A percentile compares a stretch with the other conserved stretches of the same genome.
Evolutionary conservation across 2,888 invertebrate species (phyloP).

Genomic region (Caenorhabditis sp.): DNA sequence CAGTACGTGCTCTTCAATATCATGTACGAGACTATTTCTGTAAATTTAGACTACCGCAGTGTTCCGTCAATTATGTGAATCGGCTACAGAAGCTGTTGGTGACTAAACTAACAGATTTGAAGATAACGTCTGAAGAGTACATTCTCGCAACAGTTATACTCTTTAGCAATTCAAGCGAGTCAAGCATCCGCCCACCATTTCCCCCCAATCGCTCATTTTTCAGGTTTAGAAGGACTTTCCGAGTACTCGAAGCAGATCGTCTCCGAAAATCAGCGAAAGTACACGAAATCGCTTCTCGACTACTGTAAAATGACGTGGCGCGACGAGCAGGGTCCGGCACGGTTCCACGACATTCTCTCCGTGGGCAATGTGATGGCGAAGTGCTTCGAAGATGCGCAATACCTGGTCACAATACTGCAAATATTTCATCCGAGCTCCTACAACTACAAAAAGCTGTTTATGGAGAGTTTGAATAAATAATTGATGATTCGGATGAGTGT

Average conservation of each 20-base stretch:
- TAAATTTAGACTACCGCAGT: conserved; percentile 7
- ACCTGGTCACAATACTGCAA: conserved; percentile 6
- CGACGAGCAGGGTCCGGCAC: background rate
- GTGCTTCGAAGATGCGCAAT: conserved; percentile 19
- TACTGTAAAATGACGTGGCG: conserved; percentile 9
- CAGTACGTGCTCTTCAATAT: background rate
- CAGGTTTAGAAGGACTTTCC: conserved; percentile 5
- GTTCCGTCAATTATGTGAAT: background rate
- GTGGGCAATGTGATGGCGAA: conserved; percentile 5
- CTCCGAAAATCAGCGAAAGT: conserved; percentile 4
- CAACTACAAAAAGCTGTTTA: conserved; percentile 28
- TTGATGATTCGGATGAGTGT: background rate
- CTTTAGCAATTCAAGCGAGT: conserved; percentile 29
- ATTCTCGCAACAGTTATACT: conserved; percentile 23
- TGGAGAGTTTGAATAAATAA: conserved; percentile 28
- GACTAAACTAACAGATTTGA: background rate
- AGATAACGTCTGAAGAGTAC: conserved; percentile 26
- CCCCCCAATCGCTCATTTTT: background rate
- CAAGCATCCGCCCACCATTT: background rate
- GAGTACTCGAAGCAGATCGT: conserved; percentile 1
- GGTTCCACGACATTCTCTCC: conserved; percentile 20
- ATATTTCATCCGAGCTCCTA: conserved; percentile 1
- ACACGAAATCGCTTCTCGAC: conserved; percentile 16
- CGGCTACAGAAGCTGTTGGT: conserved; percentile 13
- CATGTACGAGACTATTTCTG: no score